Conservation (phyloP, 2,113 vertebrate species). For the Lucifuga dentata region DNA sequence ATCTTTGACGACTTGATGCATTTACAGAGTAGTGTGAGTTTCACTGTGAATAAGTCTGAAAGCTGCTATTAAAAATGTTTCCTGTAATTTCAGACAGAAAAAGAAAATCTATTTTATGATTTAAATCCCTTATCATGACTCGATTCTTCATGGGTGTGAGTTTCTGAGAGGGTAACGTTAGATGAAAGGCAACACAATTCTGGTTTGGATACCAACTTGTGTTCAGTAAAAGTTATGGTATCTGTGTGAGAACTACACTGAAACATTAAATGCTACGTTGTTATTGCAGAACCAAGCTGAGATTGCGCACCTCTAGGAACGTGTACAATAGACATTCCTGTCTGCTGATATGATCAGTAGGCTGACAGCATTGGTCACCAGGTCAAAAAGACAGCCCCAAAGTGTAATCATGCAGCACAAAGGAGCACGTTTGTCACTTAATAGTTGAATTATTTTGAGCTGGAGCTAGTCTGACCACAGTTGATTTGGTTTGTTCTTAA, state of each 20-base stretch:
- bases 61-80: not conserved
- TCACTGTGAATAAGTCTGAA: not conserved
- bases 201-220: not conserved
- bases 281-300: constrained; percentile 30
- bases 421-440: no score
- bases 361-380: constrained; percentile 26
- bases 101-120: not conserved
- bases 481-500: no score
- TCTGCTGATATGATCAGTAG: constrained; percentile 60
- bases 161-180: not conserved
- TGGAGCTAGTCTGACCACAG: no score
- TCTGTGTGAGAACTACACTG: constrained; percentile 13
- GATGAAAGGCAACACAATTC: not conserved
- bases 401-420: not conserved
- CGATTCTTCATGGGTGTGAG: not conserved
- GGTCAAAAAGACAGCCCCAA: not conserved
- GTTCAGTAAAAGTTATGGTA: not conserved
- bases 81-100: constrained; percentile 5
- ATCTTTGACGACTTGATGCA: not conserved
- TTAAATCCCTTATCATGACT: not conserved
- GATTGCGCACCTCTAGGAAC: constrained; percentile 47
- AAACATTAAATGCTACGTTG: constrained; percentile 9
- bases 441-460: no score
- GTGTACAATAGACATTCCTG: constrained; percentile 51
- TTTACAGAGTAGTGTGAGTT: not conserved